A percentile compares a stretch with the other conserved stretches of the same genome.
Conservation (phyloP, 2,113 vertebrate genomes). For the Tor tambroides region DNA sequence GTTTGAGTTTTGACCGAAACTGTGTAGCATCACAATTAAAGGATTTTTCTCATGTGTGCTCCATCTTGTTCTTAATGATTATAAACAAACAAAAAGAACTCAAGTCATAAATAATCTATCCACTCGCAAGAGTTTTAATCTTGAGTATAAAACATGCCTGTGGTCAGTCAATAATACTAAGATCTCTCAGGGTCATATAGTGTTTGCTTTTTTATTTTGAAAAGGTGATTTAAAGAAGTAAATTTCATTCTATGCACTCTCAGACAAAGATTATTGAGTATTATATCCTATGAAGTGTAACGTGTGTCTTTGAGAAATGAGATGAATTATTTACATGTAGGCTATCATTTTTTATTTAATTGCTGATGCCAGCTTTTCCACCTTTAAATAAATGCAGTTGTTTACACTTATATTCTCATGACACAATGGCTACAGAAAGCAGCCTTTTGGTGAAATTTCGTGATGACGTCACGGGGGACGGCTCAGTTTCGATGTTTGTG, state of each 20-base stretch:
- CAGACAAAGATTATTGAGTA: no score
- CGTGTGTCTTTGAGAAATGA: no score
- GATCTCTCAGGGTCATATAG: background rate
- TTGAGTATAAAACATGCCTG: background rate
- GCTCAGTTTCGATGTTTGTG: background rate
- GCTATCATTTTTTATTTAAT: no score
- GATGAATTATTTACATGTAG: no score
- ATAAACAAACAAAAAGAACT: background rate
- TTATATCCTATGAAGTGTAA: no score
- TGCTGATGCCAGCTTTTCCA: no score
- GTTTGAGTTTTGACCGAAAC: background rate
- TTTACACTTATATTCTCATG: no score
- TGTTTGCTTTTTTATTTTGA: background rate
- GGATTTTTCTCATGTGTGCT: background rate
- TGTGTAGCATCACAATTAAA: background rate
- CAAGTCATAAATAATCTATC: background rate
- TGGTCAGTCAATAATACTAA: background rate
- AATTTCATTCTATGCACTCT: background rate
- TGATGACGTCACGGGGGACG: slow-evolving; percentile 39
- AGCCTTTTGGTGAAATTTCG: background rate
- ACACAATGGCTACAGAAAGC: no score
- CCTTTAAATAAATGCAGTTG: no score
- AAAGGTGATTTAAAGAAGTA: background rate
- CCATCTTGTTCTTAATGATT: background rate
- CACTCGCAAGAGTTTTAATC: background rate